These are phyloP conservation scores for Tetraneura akinire DNA, from an alignment of 1,140 invertebrate species.

Conservation along the genomic window DNA sequence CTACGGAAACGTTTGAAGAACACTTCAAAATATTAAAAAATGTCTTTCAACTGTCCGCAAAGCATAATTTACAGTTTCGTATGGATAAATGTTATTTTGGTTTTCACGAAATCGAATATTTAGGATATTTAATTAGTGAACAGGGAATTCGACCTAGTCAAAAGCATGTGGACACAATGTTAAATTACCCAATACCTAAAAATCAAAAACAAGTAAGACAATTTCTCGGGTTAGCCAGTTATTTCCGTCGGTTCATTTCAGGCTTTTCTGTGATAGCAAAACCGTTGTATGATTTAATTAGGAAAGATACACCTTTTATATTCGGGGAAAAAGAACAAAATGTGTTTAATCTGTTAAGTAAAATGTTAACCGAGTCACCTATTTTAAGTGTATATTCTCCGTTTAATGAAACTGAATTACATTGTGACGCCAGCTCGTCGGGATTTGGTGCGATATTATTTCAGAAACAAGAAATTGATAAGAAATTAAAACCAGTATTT, in stretches of 20 bases:
- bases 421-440: neutral
- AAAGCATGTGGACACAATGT: neutral
- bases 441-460: neutral
- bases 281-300: neutral
- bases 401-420: conserved; percentile 54
- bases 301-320: neutral
- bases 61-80: neutral
- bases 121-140: neutral
- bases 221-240: neutral
- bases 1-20: neutral
- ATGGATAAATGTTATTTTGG: neutral
- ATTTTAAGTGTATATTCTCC: neutral
- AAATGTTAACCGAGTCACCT: neutral
- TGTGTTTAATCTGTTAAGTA: neutral
- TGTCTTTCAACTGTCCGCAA: neutral
- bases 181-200: neutral
- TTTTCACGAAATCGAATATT: neutral
- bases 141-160: neutral
- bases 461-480: neutral
- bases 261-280: neutral
- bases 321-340: neutral
- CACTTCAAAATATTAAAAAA: neutral
- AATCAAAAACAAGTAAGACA: neutral
- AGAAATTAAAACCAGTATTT: neutral
- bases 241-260: neutral